Evolutionary conservation across 2,888 invertebrate species (phyloP), one percentile per base, ranked within the genome.

Genomic region (Epirrita christyi): DNA sequence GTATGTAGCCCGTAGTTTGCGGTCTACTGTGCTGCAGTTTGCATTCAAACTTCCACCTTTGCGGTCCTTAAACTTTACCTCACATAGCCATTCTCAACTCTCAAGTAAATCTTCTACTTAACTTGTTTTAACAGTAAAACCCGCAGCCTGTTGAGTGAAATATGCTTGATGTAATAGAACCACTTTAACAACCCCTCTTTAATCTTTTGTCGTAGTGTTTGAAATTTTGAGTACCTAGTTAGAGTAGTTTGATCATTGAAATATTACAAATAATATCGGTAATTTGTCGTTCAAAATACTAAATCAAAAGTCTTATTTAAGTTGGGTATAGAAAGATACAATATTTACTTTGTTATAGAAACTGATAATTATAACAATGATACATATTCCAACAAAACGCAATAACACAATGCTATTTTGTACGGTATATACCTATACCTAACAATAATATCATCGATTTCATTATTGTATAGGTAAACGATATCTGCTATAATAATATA

Each of bases 21-120:
- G 77, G 78, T 78, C 67, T 72, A 63, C 70, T 72, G 27, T 59
- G 61, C 68, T 74, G 76, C 79, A 77, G 71, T 72, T 72, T 79
- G 78, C 78, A 77, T 69, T 70, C 65, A 72, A 83, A 83, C 79
- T 83, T 81, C 68, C 64, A 77, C 78, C 78, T 83, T 79, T 79
- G 78, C 76, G 73, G 78, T 77, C 75, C 76, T 79, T 72, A 76
- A 83, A 81, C 78, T 82, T 78, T 71, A 75, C 71, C 75, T 71
- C 70, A 66, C 69, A 64, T 67, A 73, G 66, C 73, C 67, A 73
- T 75, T 77, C 73, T 66, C 72, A 70, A 72, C 72, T 75, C 66
- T 64, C 70, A 71, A 79, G 73, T 76, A 80, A 77, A 81, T 79
- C 78, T 73, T 73, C 72, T 70, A 71, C 75, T 72, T 73, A 75